Conservation (phyloP, 2,797 vertebrate species). For the Bucorvus abyssinicus region DNA sequence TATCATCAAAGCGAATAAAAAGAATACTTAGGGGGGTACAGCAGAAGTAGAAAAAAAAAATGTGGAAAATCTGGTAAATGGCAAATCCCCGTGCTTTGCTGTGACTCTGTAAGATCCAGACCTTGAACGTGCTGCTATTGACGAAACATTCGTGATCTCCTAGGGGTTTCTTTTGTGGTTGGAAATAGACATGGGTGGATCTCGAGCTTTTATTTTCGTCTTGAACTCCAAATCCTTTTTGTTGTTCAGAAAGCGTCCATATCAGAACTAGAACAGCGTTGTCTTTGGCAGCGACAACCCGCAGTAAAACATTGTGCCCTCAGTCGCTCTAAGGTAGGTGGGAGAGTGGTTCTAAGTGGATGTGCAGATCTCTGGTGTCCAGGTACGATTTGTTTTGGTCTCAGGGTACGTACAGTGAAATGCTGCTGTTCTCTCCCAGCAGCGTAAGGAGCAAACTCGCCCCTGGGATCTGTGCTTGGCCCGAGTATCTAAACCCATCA, state of each 20-base stretch:
- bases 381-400: background rate
- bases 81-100: background rate
- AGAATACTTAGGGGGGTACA: background rate
- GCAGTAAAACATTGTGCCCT: background rate
- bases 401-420: background rate
- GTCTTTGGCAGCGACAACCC: background rate
- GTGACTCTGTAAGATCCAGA: background rate
- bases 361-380: background rate
- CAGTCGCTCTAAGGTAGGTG: background rate
- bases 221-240: background rate
- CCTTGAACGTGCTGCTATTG: background rate
- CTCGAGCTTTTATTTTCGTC: background rate
- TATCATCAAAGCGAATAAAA: background rate
- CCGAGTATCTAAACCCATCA: background rate
- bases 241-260: rapidly evolving
- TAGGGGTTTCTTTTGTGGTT: background rate
- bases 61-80: background rate
- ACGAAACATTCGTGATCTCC: background rate
- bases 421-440: background rate
- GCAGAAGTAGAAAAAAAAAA: background rate
- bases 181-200: background rate
- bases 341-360: background rate
- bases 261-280: background rate
- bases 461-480: background rate
- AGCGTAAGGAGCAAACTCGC: rapidly evolving